Base-by-base conservation (phyloP, 2,113 vertebrate species). In the Climacteris rufus region DNA sequence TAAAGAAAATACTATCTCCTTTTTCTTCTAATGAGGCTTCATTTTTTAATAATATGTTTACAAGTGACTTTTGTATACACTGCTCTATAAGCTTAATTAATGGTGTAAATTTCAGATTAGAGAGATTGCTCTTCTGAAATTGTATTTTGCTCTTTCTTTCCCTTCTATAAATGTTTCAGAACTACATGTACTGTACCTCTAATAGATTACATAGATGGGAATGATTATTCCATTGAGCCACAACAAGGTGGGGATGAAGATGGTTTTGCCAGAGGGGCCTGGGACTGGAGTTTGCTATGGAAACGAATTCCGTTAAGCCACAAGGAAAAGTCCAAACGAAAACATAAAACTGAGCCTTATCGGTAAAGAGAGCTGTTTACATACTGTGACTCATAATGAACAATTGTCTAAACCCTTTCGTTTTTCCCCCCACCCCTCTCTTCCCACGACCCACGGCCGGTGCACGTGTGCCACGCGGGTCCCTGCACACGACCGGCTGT, bases 131-230 rank as follows among this genome's bases (percentile, higher is more conserved):
- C 81, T 97, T 98, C 97, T 97, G 97, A 96, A 97, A 95, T 90
- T 92, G 69, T 96, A 97, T 98, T 98, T 96, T 98, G 88, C 96
- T 97, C 96, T 97, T 97, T 97, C 95, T 97, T 97, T 98, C 95
- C 97, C 97, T 98, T 97, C 98, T 98, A 72, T 96, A 98, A 98
- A 98, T 98, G 94, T 98, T 98, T 98, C 98, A 99, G 99, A 99
- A 99, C 99, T 97, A 98, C 99, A 97, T 99, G 99, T 97, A 99
- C 99, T 98, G 99, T 99, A 93, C 99, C 99, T 86, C 98, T 99
- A 98, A 99, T 99, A 99, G 99, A 99, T 98, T 99, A 99, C 98
- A 99, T 99, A 99, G 99, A 99, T 98, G 99, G 99, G 97, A 99
- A 99, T 98, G 98, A 99, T 97, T 99, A 99, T 98, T 99, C 97